phyloP scores from a whole-genome alignment of 1,140 invertebrate species.

The Formica selysi region DNA sequence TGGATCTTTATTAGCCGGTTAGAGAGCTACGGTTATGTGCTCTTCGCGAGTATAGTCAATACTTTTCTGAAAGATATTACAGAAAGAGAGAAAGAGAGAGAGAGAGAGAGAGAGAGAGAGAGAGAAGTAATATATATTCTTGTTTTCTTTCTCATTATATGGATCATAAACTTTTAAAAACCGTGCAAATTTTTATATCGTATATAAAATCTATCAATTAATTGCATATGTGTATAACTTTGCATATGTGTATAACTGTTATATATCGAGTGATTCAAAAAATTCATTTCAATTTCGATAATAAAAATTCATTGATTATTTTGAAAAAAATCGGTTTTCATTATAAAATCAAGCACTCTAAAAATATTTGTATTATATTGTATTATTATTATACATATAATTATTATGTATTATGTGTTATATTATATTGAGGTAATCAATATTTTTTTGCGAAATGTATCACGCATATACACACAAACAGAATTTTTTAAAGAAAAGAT shows the following conservation, averaged over 20 bases:
- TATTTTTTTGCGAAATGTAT: neutral
- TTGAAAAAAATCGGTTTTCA: neutral
- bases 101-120: neutral
- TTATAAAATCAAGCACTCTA: neutral
- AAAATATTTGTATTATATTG: too few relatives aligned
- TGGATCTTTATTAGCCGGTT: constrained; percentile 21
- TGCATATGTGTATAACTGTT: neutral
- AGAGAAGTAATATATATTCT: neutral
- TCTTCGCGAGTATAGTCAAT: constrained; percentile 1
- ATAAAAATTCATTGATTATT: neutral
- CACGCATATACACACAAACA: neutral
- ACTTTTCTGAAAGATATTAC: neutral
- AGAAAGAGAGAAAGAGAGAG: neutral
- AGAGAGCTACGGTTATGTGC: constrained; percentile 16
- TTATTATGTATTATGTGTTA: neutral
- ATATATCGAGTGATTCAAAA: neutral
- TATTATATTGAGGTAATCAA: constrained; percentile 6
- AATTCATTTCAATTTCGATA: neutral
- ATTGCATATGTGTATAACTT: neutral
- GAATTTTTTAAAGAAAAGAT: neutral
- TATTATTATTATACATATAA: too few relatives aligned
- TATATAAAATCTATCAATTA: neutral
- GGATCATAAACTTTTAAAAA: neutral
- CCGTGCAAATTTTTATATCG: neutral
- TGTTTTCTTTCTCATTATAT: neutral